Percentiles rank a stretch among this genome's conserved stretches.
These are phyloP conservation scores for Drosophila ambigua DNA, from an alignment of 1,140 invertebrate genomes.

Conservation along the genomic window DNA sequence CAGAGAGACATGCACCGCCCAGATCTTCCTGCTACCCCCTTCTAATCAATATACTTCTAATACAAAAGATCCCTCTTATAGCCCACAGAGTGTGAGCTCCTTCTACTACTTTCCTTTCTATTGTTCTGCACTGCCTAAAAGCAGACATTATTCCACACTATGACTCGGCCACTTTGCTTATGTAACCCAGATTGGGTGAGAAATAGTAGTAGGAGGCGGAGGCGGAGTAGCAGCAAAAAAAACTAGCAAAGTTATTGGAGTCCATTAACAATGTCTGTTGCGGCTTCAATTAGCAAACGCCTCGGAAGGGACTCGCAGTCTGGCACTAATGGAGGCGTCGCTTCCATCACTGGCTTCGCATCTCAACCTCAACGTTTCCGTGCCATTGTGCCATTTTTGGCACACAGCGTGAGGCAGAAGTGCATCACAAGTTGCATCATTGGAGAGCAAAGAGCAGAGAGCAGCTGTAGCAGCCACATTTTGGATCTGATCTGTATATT, in stretches of 20 bases:
- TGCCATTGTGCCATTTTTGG: constrained; percentile 68
- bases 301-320: constrained; percentile 48
- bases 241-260: constrained; percentile 47
- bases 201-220: background rate
- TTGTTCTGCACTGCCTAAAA: constrained; percentile 42
- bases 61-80: too few species aligned
- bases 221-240: background rate
- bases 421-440: constrained; percentile 65
- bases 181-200: constrained; percentile 38
- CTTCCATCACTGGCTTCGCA: constrained; percentile 13
- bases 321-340: constrained; percentile 70
- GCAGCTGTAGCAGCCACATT: background rate
- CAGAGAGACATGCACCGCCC: too few species aligned
- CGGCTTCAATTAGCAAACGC: constrained; percentile 57
- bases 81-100: too few species aligned
- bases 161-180: constrained; percentile 15
- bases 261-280: constrained; percentile 57
- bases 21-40: too few species aligned
- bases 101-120: constrained; percentile 2
- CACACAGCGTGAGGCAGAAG: constrained; percentile 52
- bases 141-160: constrained; percentile 7
- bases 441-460: constrained; percentile 1
- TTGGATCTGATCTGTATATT: constrained; percentile 18
- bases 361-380: constrained; percentile 1
- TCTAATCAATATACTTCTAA: background rate